Evolutionary conservation across 2,888 invertebrate species (phyloP), one percentile per base, ranked within the genome.

Genomic region (Reticulitermes lucifugus): DNA sequence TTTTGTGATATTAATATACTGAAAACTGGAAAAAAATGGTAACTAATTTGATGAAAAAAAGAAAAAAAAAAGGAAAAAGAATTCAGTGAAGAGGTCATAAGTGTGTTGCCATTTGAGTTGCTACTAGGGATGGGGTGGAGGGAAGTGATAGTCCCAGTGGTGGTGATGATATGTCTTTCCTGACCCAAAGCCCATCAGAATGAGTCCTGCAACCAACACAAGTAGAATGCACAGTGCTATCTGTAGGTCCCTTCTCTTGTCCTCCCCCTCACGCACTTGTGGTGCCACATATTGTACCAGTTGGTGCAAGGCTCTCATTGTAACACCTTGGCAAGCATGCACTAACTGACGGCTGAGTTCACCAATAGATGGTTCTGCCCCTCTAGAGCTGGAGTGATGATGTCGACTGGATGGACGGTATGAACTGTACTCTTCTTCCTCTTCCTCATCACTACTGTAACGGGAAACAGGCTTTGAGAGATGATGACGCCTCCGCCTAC

Each of bases 131-230:
- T 81, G 70, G 9, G 75, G 80, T 21, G 86, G 87, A 18, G 87
- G 87, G 35, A 86, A 87, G 89, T 96, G 96, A 90, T 95, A 97
- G 90, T 97, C 97, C 97, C 97, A 97, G 88, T 96, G 96, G 90
- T 96, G 96, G 88, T 95, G 94, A 90, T 97, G 96, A 87, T 96
- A 93, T 82, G 95, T 94, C 85, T 95, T 93, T 86, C 91, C 92
- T 87, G 94, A 94, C 86, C 95, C 95, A 86, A 95, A 93, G 83
- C 96, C 94, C 87, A 96, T 93, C 90, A 97, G 92, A 87, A 97
- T 93, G 86, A 97, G 92, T 25, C 95, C 96, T 83, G 96, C 95
- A 65, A 97, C 93, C 87, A 97, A 92, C 83, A 97, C 93, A 86
- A 97, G 92, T 87, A 97, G 93, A 89, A 97, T 95, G 85, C 96